Base-by-base conservation (phyloP, 2,888 invertebrate species). In the Entomobrya proxima region DNA sequence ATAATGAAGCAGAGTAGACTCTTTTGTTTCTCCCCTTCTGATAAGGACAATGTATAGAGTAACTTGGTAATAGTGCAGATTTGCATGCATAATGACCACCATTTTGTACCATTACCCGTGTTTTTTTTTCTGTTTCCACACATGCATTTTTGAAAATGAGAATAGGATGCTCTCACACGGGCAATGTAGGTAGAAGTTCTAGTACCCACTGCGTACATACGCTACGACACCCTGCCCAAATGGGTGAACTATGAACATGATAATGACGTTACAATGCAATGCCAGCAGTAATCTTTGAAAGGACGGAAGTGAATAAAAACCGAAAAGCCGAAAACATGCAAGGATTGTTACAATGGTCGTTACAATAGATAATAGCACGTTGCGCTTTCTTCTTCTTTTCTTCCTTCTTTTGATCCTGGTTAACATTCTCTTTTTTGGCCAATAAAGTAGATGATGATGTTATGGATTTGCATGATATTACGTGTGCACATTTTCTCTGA, bases 391-490 rank as follows among this genome's bases (percentile, higher is more conserved):
- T 35, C 32, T 44, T 11, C 44, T 30, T 44, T 44, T 35, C 30
- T 72, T 47, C 72, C n/a, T 24, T 80, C 55, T 55, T 61, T 58
- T 79, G 78, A 69, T 81, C 72, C 72, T 50, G 58, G 81, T 74
- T 81, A 74, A 61, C 81, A 81, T 81, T 74, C 81, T n/a, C n/a
- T n/a, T n/a, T n/a, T 27, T 72, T 18, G 35, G 61, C 81, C 81
- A 82, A 75, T 75, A 82, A 74, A 75, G 74, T 82, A n/a, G n/a
- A n/a, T 82, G 82, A 82, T 82, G 75, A 75, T 82, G 58, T 64
- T 82, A 64, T 47, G 64, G 82, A 58, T 82, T 72, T 81, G 81
- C 72, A 75, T 75, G 74, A 55, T 75, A 55, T 75, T 75, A 75
- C 55, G 67, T 75, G 55, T 55, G 35, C 30, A 52, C 75, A 35